phyloP scores from a whole-genome alignment of 2,797 vertebrate genomes.

The Synanceia verrucosa region DNA sequence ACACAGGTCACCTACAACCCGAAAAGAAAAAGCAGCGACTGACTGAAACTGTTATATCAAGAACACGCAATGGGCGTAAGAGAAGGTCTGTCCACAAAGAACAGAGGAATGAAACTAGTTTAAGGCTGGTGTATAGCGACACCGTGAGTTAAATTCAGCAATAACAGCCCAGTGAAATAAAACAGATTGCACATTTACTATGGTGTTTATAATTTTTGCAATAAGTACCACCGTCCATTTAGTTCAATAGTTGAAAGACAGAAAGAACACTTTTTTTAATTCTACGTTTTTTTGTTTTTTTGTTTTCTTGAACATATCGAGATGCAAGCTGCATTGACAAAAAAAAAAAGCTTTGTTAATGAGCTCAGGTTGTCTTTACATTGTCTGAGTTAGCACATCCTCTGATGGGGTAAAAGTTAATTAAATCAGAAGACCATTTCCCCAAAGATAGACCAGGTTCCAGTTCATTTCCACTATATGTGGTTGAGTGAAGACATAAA shows the following conservation, averaged over 20 bases:
- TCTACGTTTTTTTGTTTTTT: background rate
- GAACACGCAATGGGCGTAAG: background rate
- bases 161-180: too few species aligned
- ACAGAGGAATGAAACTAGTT: background rate
- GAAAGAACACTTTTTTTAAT: background rate
- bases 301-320: too few species aligned
- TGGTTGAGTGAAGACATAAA: background rate
- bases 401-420: too few species aligned
- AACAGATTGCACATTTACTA: too few species aligned
- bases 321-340: background rate
- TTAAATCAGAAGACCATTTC: background rate
- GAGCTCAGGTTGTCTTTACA: background rate
- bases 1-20: background rate
- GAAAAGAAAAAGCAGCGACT: background rate
- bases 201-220: background rate
- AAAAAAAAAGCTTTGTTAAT: background rate
- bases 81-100: slow-evolving; percentile 1
- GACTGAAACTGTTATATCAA: background rate
- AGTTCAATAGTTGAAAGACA: background rate
- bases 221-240: background rate
- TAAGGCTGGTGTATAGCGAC: slow-evolving; percentile 34
- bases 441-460: background rate
- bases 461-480: background rate
- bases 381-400: background rate
- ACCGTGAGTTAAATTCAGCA: slow-evolving; percentile 25